Conservation (phyloP, 1,140 invertebrate species). For the Cepaea nemoralis region DNA sequence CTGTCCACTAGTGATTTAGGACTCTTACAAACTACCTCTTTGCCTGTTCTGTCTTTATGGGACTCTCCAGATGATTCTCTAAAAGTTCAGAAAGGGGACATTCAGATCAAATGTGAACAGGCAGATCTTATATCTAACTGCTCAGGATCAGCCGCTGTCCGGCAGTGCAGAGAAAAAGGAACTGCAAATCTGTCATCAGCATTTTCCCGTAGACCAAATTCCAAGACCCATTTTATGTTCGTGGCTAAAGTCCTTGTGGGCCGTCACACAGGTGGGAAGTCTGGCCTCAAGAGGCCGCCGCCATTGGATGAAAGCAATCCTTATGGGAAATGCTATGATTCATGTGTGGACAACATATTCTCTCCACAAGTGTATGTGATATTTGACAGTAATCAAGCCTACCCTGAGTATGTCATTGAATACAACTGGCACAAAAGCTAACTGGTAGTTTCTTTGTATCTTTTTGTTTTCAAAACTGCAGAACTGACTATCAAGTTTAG, state of each 20-base stretch:
- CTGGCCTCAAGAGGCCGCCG: constrained; percentile 50
- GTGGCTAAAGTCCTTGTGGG: constrained; percentile 59
- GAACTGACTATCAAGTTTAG: too few species aligned
- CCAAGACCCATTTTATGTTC: constrained; percentile 56
- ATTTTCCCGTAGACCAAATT: neutral
- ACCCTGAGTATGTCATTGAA: constrained; percentile 62
- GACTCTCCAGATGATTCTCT: too few species aligned
- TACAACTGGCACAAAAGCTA: constrained; percentile 44
- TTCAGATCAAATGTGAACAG: too few species aligned
- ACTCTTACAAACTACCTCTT: too few species aligned
- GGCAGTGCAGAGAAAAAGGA: neutral
- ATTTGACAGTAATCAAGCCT: constrained; percentile 62
- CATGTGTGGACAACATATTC: constrained; percentile 60
- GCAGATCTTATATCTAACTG: too few species aligned
- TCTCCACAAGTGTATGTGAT: constrained; percentile 61
- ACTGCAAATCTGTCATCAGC: neutral
- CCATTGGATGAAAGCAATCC: constrained; percentile 52
- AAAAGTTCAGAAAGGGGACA: too few species aligned
- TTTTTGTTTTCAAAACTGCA: too few species aligned
- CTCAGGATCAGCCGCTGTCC: too few species aligned
- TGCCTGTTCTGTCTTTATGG: too few species aligned
- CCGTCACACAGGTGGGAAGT: constrained; percentile 51
- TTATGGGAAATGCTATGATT: constrained; percentile 58
- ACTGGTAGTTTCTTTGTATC: too few species aligned
- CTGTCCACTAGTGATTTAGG: too few species aligned